Base-by-base conservation (phyloP, 1,140 invertebrate species). In the Propsilocerus akamusi region DNA sequence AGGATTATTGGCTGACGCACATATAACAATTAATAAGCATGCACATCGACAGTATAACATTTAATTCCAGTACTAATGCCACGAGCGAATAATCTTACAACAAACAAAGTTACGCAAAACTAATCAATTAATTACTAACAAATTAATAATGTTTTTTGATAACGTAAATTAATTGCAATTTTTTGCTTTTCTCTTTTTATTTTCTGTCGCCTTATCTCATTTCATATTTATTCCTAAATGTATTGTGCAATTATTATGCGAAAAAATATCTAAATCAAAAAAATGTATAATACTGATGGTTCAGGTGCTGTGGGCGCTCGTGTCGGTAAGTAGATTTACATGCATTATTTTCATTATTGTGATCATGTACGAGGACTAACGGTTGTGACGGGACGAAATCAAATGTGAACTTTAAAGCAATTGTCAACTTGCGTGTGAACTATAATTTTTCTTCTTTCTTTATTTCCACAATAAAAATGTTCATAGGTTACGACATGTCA, bases 401-500 rank as follows among this genome's bases (percentile, higher is more conserved):
- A 26, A 51, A 49, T 57, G 20, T n/a, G 22, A 32, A 37, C 41
- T 24, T 6, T 24, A 14, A 14, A 37, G 5, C 12, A n/a, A 46
- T 20, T 25, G 12, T 37, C 6, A 22, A n/a, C 6, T 46, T 6
- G 17, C 17, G 25, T 23, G 23, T 24, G 10, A 48, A 14, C 47
- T 6, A 5, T 48, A 6, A 11, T 24, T 23, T 48, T 11, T 46
- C 7, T 48, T 20, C 47, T 7, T 20, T 48, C 8, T 23, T 48
- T 48, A n/a, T n/a, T n/a, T n/a, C n/a, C n/a, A n/a, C n/a, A n/a
- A n/a, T n/a, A n/a, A n/a, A n/a, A n/a, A n/a, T n/a, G n/a, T n/a
- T n/a, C n/a, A n/a, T n/a, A 97, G 96, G 93, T 53, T 98, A 97
- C 76, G 95, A 99, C 64, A 99, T 99, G 94, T 98, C 95, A 48